Percentiles rank a stretch among this genome's conserved stretches.
Evolutionary conservation across 2,888 invertebrate species (phyloP).

Genomic region (Clanis bilineata): DNA sequence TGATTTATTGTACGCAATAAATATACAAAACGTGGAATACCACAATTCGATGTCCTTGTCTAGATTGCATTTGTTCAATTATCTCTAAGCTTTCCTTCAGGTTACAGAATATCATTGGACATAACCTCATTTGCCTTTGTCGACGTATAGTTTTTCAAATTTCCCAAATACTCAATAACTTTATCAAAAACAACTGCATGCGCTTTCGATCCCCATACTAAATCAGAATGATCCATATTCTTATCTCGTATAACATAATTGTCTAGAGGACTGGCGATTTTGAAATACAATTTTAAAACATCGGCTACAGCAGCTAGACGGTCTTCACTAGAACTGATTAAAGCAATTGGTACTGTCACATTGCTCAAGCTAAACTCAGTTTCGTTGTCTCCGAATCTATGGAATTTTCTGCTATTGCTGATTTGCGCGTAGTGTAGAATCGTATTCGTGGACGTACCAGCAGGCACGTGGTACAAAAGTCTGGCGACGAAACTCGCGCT

Average conservation of each 20-base stretch:
- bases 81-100: neutral
- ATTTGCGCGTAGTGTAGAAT: constrained; percentile 61
- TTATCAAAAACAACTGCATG: constrained; percentile 46
- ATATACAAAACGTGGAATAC: neutral
- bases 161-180: constrained; percentile 47
- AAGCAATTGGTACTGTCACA: constrained; percentile 51
- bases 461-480: constrained; percentile 55
- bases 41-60: neutral
- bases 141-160: constrained; percentile 31
- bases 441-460: constrained; percentile 61
- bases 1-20: neutral
- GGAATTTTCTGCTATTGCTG: constrained; percentile 53
- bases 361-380: constrained; percentile 42
- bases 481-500: constrained; percentile 46
- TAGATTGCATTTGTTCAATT: neutral
- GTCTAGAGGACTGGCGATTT: constrained; percentile 52
- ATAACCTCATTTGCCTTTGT: constrained; percentile 25
- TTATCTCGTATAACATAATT: constrained; percentile 50
- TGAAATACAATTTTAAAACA: constrained; percentile 50
- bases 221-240: constrained; percentile 58
- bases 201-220: constrained; percentile 54
- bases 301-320: constrained; percentile 52
- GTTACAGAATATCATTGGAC: neutral
- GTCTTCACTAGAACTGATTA: constrained; percentile 59
- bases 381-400: constrained; percentile 41